Evolutionary conservation across 2,888 invertebrate genomes (phyloP), one percentile per base, ranked within the genome.

Genomic region (Trissolcus brochymenae): DNA sequence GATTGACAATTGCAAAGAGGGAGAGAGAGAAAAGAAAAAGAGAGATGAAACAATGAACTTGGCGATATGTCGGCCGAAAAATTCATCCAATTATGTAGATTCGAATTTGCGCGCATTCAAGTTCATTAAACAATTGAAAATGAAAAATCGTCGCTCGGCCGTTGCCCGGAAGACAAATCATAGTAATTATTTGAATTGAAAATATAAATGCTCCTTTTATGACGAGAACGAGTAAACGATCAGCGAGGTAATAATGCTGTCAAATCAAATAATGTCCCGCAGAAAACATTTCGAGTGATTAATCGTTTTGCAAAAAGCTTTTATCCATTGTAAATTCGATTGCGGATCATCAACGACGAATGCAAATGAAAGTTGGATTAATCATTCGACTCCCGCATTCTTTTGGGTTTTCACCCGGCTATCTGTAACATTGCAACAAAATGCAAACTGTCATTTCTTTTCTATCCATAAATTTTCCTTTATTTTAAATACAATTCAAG

Each of bases 261-360:
- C 35, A 35, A 35, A 35, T 35, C 16, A 46, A 46, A 46, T 46
- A 16, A 46, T 46, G 16, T 16, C 6, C 46, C 51, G 14, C 13
- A 41, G 14, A 51, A 51, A 53, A 41, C 53, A 41, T 51, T 40
- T 19, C 14, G 41, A 51, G 14, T 53, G 62, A 62, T 65, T 65
- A 55, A 65, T 29, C 14, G 46, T 14, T 29, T 46, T 13, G 49
- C 46, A 43, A 46, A 35, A 55, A 35, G 35, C 21, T 54, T 25
- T 17, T 43, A 17, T 9, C 29, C 46, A 55, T 55, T 55, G 64
- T 46, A 55, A 65, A 65, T 54, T 65, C 19, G 46, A 49, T 65
- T 55, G 29, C 64, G 46, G 46, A 35, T 9, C 35, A 65, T 55
- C 43, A 65, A 65, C 46, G 41, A n/a, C 17, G 43, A 17, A 16